Base-by-base conservation (phyloP, 2,888 invertebrate species). In the Papilio demoleus region DNA sequence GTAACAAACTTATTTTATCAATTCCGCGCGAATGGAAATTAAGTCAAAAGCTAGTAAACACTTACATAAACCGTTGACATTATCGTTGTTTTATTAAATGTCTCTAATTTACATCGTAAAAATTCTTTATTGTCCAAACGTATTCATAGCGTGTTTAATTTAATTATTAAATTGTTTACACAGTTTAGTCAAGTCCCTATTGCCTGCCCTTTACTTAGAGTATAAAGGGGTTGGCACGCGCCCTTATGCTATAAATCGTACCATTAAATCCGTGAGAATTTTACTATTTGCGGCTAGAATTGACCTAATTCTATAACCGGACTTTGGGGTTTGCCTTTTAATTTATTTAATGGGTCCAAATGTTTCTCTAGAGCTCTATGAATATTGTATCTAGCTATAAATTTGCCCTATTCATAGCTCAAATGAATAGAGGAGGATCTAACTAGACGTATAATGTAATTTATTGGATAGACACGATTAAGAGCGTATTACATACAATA, bases 351-450 rank as follows among this genome's bases (percentile, higher is more conserved):
- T 70, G 65, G 62, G 60, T 73, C 71, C 83, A 83, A 83, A 85
- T 86, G 85, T 81, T 73, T 67, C 69, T 66, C 72, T 70, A 76
- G 79, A 77, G 79, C 77, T 78, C 74, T 75, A 79, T 79, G 84
- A 31, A 86, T 83, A 74, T 85, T 85, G 82, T 86, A 81, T 86
- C 80, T 79, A 81, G 75, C 77, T 78, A 72, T 88, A 85, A 86
- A 84, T 87, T 79, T 80, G 77, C 79, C 71, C 34, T 47, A 66
- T 58, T 59, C 60, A 70, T 70, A 60, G 67, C 63, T 50, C 42
- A 38, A 61, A 68, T 71, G 64, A 71, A 71, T 53, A 67, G 67
- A 24, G 27, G 50, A 68, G 70, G 68, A 62, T 62, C 27, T 42
- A 59, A 66, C 22, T 63, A 58, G 45, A 50, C 67, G 53, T 67